Evolutionary conservation across 2,888 invertebrate genomes (phyloP).

Genomic region (Cheilosia pagana): DNA sequence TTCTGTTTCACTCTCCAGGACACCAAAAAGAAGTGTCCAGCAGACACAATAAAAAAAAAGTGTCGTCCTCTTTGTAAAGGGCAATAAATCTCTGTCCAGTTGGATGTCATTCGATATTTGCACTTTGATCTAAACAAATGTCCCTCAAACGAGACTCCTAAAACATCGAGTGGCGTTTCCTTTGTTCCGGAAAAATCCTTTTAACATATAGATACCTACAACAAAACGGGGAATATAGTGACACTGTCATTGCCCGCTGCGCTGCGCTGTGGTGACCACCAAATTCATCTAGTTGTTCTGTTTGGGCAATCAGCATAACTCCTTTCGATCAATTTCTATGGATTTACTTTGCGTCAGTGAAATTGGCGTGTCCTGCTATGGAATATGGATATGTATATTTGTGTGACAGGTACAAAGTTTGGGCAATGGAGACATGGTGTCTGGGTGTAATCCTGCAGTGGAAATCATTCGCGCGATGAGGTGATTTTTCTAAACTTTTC

Average conservation of each 20-base stretch:
- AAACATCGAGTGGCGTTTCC: slow-evolving; percentile 40
- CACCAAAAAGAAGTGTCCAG: neutral
- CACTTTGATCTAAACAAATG: slow-evolving; percentile 75
- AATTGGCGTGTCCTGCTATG: slow-evolving; percentile 41
- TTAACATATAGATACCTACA: no score
- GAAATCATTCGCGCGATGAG: neutral
- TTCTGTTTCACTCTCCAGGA: slow-evolving; percentile 16
- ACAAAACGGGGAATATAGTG: slow-evolving; percentile 17
- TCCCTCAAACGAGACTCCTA: slow-evolving; percentile 45
- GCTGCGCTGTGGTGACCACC: slow-evolving; percentile 40
- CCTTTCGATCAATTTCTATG: slow-evolving; percentile 74
- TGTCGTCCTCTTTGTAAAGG: slow-evolving; percentile 46
- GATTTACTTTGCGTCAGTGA: slow-evolving; percentile 69
- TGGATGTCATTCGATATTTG: slow-evolving; percentile 73
- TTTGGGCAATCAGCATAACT: slow-evolving; percentile 72
- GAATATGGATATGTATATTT: neutral
- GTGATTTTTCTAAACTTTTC: slow-evolving; percentile 6
- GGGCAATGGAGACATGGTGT: neutral
- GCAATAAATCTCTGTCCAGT: slow-evolving; percentile 71
- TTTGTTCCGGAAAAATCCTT: slow-evolving; percentile 52
- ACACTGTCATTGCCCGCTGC: neutral
- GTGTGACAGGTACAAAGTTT: slow-evolving; percentile 13
- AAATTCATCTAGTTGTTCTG: slow-evolving; percentile 66
- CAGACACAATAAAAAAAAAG: neutral
- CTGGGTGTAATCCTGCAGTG: slow-evolving; percentile 40